Conservation (phyloP, 2,113 vertebrate species). For the Sterrhoptilus dennistouni region DNA sequence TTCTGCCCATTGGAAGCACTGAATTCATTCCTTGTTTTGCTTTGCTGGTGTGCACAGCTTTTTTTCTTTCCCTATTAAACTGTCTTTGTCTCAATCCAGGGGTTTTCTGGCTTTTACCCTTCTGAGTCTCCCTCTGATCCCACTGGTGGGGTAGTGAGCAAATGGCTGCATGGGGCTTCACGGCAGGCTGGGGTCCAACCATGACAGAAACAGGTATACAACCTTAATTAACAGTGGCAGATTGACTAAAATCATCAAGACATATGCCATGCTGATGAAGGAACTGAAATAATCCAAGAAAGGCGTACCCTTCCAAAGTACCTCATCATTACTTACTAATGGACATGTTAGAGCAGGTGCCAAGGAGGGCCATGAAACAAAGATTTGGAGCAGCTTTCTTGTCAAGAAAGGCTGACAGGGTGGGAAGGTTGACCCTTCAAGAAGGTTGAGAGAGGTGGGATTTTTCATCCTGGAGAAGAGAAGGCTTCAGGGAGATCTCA, state of each 20-base stretch:
- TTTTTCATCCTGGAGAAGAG: background rate
- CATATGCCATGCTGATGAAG: background rate
- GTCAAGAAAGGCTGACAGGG: background rate
- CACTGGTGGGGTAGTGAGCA: fast-evolving
- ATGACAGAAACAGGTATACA: fast-evolving
- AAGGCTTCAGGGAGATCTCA: background rate
- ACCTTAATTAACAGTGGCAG: background rate
- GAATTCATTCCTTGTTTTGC: background rate
- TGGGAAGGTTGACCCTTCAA: too few relatives aligned
- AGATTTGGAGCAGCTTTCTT: background rate
- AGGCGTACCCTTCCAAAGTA: background rate
- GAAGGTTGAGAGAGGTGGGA: background rate
- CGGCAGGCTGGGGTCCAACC: background rate
- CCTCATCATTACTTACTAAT: background rate
- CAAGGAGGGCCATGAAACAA: background rate
- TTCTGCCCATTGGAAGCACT: background rate
- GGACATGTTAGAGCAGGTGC: background rate
- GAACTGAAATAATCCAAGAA: background rate
- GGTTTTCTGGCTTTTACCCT: background rate
- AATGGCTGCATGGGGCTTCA: fast-evolving
- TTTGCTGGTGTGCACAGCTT: background rate
- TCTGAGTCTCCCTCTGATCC: background rate
- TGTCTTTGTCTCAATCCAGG: background rate
- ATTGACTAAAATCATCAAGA: background rate
- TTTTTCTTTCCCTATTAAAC: background rate